Percentiles rank a stretch among this genome's conserved stretches.
Conservation (phyloP, 2,797 vertebrate species). For the Microctenopoma lineatum region DNA sequence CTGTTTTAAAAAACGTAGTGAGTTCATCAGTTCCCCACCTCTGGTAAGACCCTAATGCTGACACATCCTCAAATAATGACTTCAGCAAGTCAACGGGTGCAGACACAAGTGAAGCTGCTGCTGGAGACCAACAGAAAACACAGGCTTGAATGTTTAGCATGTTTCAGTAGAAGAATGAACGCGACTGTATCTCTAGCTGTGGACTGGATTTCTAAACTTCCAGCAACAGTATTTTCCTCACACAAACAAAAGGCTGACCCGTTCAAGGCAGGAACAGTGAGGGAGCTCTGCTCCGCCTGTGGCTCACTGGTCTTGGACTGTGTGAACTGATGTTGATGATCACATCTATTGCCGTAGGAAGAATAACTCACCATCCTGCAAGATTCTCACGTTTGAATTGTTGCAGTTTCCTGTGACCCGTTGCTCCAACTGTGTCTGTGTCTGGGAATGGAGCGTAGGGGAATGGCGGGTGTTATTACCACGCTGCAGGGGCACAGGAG, state of each 20-base stretch:
- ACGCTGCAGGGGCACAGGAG: slow-evolving; percentile 12
- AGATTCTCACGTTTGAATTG: slow-evolving; percentile 12
- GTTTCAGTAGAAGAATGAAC: background rate
- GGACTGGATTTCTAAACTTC: too few species aligned
- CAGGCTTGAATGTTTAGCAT: background rate
- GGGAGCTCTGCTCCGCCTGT: background rate
- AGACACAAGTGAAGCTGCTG: background rate
- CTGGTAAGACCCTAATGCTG: too few species aligned
- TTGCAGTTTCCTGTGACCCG: slow-evolving; percentile 11
- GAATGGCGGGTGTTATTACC: slow-evolving; percentile 8
- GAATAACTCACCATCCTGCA: background rate
- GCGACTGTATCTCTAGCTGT: too few species aligned
- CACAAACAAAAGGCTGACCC: background rate
- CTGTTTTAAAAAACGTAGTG: too few species aligned
- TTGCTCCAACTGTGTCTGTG: slow-evolving; percentile 1
- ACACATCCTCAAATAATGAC: too few species aligned
- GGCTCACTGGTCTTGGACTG: slow-evolving; percentile 6
- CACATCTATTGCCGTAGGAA: background rate
- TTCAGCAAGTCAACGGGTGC: background rate
- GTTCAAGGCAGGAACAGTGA: slow-evolving; percentile 11
- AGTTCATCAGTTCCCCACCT: too few species aligned
- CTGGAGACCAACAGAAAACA: background rate
- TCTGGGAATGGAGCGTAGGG: background rate
- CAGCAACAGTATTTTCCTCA: background rate
- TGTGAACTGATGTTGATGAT: slow-evolving; percentile 15